phyloP scores from a whole-genome alignment of 1,140 invertebrate genomes.

The Aphidius gifuensis region DNA sequence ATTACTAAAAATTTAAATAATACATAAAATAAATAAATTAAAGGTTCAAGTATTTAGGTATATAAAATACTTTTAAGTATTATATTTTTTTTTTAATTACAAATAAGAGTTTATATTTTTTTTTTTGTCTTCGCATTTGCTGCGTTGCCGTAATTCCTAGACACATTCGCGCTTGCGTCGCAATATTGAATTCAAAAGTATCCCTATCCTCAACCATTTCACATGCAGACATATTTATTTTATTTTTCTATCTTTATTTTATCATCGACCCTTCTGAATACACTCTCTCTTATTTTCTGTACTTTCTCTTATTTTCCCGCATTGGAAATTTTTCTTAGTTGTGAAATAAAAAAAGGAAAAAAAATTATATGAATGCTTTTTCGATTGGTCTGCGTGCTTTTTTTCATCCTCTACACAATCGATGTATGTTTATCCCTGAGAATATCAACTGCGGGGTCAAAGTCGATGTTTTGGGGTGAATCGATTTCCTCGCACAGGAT shows the following conservation, averaged over 20 bases:
- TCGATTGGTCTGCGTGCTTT: no score
- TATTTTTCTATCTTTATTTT: background rate
- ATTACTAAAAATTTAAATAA: no score
- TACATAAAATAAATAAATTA: no score
- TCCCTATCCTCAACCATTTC: conserved; percentile 12
- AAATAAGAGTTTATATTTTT: background rate
- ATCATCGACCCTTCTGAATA: background rate
- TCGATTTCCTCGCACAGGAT: background rate
- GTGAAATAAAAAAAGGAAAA: background rate
- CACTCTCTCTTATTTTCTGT: background rate
- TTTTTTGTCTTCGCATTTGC: background rate
- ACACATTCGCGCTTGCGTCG: conserved; percentile 32
- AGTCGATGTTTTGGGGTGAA: conserved; percentile 7
- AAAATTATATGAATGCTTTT: background rate
- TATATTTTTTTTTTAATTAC: background rate
- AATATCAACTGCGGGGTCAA: background rate
- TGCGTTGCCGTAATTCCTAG: conserved; percentile 17
- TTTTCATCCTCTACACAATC: background rate
- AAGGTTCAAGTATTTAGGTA: no score
- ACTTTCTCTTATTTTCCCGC: background rate
- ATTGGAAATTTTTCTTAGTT: background rate
- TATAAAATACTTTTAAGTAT: background rate
- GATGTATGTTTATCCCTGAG: conserved; percentile 1
- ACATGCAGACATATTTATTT: background rate
- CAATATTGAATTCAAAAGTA: conserved; percentile 34